Conservation (phyloP, 2,113 vertebrate genomes). For the Caranx ignobilis region DNA sequence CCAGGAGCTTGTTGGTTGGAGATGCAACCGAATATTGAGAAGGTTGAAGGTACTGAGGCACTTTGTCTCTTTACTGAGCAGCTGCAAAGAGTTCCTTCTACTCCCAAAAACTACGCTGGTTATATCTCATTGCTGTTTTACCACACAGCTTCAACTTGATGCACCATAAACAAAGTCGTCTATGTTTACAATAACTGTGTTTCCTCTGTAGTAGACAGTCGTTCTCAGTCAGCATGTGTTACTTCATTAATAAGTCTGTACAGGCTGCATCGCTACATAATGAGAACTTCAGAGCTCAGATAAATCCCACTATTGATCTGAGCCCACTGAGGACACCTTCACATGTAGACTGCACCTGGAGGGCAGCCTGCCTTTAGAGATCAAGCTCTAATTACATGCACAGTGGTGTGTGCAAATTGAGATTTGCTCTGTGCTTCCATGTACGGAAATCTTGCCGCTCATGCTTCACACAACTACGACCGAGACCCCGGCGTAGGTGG, state of each 20-base stretch:
- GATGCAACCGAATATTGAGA: background rate
- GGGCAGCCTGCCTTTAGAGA: background rate
- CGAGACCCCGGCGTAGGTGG: background rate
- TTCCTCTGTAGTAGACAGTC: background rate
- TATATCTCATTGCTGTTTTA: background rate
- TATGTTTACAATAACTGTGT: background rate
- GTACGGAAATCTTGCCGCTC: background rate
- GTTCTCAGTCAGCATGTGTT: background rate
- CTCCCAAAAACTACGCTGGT: too few species aligned
- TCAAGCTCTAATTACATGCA: slow-evolving; percentile 22
- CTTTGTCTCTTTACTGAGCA: too few species aligned
- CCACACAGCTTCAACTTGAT: background rate
- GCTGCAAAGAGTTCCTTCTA: too few species aligned
- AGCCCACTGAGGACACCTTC: slow-evolving; percentile 39
- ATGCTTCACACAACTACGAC: background rate
- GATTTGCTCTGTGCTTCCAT: slow-evolving; percentile 1
- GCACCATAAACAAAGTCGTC: background rate
- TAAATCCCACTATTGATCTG: slow-evolving; percentile 33
- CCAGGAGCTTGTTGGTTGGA: background rate
- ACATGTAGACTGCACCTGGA: slow-evolving; percentile 1
- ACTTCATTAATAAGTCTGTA: slow-evolving; percentile 5
- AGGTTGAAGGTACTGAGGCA: background rate
- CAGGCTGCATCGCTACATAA: background rate
- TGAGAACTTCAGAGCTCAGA: slow-evolving; percentile 4
- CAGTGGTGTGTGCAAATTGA: slow-evolving; percentile 10